These are phyloP conservation scores for Pycnomerus fuliginosus DNA, from an alignment of 2,888 invertebrate species.

Conservation along the genomic window DNA sequence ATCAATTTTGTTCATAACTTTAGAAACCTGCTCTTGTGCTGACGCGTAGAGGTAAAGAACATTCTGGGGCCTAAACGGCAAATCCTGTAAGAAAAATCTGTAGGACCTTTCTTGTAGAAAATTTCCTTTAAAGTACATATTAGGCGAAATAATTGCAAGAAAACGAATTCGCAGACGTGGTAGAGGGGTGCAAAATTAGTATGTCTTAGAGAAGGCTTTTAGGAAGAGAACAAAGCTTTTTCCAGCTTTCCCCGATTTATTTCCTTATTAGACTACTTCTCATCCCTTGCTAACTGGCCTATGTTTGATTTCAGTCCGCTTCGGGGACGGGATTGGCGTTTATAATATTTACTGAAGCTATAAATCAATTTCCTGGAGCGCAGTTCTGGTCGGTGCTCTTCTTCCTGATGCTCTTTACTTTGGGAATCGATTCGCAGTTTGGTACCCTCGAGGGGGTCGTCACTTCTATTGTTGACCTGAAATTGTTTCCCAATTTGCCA, in stretches of 20 bases:
- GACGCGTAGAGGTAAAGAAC: too few relatives aligned
- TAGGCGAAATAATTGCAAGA: too few relatives aligned
- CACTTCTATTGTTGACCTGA: conserved; percentile 94
- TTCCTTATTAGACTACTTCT: conserved; percentile 1
- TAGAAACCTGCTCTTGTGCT: too few relatives aligned
- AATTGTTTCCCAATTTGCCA: conserved; percentile 85
- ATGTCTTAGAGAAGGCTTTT: too few relatives aligned
- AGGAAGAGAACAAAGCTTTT: too few relatives aligned
- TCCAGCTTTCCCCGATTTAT: too few relatives aligned
- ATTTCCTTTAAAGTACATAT: too few relatives aligned
- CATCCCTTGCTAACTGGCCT: background rate
- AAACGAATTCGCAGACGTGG: background rate
- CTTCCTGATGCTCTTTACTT: conserved; percentile 94
- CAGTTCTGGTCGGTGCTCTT: conserved; percentile 96
- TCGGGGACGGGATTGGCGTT: conserved; percentile 96
- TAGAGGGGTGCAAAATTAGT: background rate
- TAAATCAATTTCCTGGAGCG: conserved; percentile 95
- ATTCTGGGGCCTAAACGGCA: too few relatives aligned
- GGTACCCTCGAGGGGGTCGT: conserved; percentile 95
- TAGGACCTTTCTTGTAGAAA: too few relatives aligned
- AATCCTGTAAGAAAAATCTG: too few relatives aligned
- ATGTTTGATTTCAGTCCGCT: conserved; percentile 71
- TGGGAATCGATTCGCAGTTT: conserved; percentile 96
- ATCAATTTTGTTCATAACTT: too few relatives aligned
- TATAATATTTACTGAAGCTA: conserved; percentile 97